Conservation (phyloP, 1,140 invertebrate genomes). For the Cyclargus thomasi region DNA sequence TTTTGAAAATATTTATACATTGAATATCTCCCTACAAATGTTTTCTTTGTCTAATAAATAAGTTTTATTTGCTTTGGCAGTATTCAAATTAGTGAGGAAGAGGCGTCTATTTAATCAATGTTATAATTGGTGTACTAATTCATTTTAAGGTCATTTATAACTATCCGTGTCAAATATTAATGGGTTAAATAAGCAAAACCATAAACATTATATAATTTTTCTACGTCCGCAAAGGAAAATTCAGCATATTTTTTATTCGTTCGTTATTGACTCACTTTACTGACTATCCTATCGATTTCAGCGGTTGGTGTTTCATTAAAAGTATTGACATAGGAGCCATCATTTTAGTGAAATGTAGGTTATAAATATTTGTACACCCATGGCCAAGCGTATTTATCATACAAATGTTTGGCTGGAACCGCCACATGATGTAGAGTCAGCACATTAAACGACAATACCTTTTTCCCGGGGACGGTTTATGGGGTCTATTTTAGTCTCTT, state of each 20-base stretch:
- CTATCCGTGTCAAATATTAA: not conserved
- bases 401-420: conserved; percentile 2
- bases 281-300: conserved; percentile 3
- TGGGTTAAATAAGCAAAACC: not conserved
- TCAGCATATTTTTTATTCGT: not conserved
- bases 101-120: not conserved
- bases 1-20: no score
- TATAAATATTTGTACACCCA: conserved; percentile 13
- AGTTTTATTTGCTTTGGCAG: no score
- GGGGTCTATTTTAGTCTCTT: not conserved
- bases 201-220: not conserved
- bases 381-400: conserved; percentile 10
- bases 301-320: not conserved
- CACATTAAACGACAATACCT: not conserved
- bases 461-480: not conserved
- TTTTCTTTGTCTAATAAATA: no score
- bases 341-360: conserved; percentile 8
- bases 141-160: not conserved
- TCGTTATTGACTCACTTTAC: not conserved
- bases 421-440: not conserved
- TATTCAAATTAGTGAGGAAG: not conserved
- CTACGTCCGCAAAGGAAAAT: not conserved
- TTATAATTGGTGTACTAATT: not conserved
- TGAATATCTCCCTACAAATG: no score
- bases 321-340: conserved; percentile 1